Percentiles rank a stretch among this genome's conserved stretches.
phyloP scores from a whole-genome alignment of 2,888 invertebrate species.

The Chironomus riparius region DNA sequence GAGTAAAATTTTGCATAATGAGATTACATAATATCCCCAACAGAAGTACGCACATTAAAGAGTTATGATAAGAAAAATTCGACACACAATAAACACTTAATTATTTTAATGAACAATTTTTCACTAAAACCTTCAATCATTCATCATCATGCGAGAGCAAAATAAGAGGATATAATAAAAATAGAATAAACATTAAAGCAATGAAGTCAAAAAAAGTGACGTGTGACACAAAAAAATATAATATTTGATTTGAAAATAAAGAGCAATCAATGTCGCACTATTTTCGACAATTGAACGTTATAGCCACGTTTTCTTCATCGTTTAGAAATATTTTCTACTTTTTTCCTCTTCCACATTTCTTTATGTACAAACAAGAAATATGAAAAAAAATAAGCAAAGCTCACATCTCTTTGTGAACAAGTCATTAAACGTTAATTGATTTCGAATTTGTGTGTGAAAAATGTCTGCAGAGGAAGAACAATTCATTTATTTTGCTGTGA shows the following conservation, averaged over 20 bases:
- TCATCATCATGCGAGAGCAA: not conserved
- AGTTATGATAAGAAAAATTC: too few species aligned
- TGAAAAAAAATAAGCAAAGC: not conserved
- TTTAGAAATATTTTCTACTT: not conserved
- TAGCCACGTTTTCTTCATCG: not conserved
- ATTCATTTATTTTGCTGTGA: too few species aligned
- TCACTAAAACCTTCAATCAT: too few species aligned
- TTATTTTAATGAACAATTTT: not conserved
- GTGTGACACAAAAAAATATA: not conserved
- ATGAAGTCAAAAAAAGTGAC: not conserved
- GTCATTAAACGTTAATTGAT: slow-evolving; percentile 25
- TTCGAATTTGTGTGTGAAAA: slow-evolving; percentile 15
- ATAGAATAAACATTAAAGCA: not conserved
- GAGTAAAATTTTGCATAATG: too few species aligned
- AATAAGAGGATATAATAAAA: not conserved
- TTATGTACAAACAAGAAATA: too few species aligned
- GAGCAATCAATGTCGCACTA: slow-evolving; percentile 10
- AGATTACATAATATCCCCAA: too few species aligned
- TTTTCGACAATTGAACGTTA: not conserved
- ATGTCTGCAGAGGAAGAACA: not conserved
- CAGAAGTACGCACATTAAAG: too few species aligned
- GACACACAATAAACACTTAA: not conserved
- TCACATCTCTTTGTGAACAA: not conserved
- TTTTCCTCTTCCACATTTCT: not conserved
- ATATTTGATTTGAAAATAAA: slow-evolving; percentile 7